Conservation (phyloP, 2,797 vertebrate genomes). For the Lithobates pipiens region DNA sequence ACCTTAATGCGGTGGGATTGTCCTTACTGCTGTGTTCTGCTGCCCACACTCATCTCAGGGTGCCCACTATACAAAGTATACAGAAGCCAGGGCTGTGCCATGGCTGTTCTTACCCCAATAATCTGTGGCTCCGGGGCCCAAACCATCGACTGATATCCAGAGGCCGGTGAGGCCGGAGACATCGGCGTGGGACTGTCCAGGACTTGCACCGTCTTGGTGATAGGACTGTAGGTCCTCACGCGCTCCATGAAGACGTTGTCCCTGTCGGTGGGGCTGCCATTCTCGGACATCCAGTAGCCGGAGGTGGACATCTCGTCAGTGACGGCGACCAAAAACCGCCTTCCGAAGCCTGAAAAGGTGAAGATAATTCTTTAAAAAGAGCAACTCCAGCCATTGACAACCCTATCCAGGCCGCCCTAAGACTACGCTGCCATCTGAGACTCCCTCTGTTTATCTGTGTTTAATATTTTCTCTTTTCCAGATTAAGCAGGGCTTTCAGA, state of each 20-base stretch:
- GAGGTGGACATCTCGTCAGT: constrained; percentile 48
- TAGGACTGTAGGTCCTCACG: constrained; percentile 76
- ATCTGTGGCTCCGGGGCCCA: constrained; percentile 66
- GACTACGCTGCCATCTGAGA: too few relatives aligned
- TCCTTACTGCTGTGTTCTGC: too few relatives aligned
- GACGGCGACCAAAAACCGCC: neutral
- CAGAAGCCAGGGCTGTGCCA: too few relatives aligned
- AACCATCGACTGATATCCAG: constrained; percentile 67
- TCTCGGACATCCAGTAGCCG: constrained; percentile 47
- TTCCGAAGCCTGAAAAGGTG: constrained; percentile 7
- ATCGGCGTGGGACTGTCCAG: constrained; percentile 66
- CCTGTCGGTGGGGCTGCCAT: constrained; percentile 56
- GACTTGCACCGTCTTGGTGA: constrained; percentile 71
- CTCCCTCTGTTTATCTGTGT: too few relatives aligned
- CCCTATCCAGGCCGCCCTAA: too few relatives aligned
- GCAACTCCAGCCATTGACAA: too few relatives aligned
- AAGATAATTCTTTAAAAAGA: neutral
- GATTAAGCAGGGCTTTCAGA: too few relatives aligned
- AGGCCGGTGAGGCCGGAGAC: constrained; percentile 68
- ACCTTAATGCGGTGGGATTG: too few relatives aligned
- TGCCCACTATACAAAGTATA: too few relatives aligned
- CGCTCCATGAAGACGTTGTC: constrained; percentile 71
- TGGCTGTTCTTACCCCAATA: constrained; percentile 67
- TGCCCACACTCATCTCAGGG: too few relatives aligned
- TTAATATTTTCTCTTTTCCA: too few relatives aligned